These are phyloP conservation scores for Rhinolophus sinicus DNA, from an alignment of 2,113 vertebrate genomes.

Conservation along the genomic window DNA sequence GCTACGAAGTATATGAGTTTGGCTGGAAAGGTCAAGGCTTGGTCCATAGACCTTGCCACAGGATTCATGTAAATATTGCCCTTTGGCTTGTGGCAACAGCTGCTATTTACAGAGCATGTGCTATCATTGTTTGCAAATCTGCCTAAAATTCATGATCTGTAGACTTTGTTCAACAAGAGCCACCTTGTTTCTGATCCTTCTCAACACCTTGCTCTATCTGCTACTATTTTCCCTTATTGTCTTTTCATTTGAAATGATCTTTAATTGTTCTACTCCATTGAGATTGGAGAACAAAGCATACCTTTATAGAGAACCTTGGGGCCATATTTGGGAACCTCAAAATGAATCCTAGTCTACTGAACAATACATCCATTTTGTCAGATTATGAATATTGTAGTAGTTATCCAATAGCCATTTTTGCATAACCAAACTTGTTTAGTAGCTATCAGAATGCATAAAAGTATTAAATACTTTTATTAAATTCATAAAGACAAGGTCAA, in stretches of 20 bases:
- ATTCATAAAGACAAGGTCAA: conserved; percentile 16
- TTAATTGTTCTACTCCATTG: conserved; percentile 32
- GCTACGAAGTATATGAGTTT: conserved; percentile 48
- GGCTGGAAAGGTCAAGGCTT: conserved; percentile 54
- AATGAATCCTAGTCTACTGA: not conserved
- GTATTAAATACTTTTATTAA: conserved; percentile 24
- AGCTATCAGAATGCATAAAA: not conserved
- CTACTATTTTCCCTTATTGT: not conserved
- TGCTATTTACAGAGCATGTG: conserved; percentile 71
- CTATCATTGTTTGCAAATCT: conserved; percentile 70
- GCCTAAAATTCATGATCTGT: conserved; percentile 70
- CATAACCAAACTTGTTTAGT: not conserved
- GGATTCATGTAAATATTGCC: conserved; percentile 72
- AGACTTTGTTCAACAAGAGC: conserved; percentile 67
- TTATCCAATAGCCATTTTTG: not conserved
- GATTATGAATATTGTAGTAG: not conserved
- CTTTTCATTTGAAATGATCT: conserved; percentile 45
- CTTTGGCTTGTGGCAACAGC: conserved; percentile 69
- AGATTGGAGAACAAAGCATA: conserved; percentile 12
- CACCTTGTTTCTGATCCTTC: not conserved
- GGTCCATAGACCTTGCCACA: conserved; percentile 65
- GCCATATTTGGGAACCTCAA: not conserved
- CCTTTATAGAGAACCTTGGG: conserved; percentile 7
- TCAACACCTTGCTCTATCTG: conserved; percentile 46
- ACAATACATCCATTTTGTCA: not conserved